Conservation (phyloP, 1,140 invertebrate genomes). For the Atta cephalotes region DNA sequence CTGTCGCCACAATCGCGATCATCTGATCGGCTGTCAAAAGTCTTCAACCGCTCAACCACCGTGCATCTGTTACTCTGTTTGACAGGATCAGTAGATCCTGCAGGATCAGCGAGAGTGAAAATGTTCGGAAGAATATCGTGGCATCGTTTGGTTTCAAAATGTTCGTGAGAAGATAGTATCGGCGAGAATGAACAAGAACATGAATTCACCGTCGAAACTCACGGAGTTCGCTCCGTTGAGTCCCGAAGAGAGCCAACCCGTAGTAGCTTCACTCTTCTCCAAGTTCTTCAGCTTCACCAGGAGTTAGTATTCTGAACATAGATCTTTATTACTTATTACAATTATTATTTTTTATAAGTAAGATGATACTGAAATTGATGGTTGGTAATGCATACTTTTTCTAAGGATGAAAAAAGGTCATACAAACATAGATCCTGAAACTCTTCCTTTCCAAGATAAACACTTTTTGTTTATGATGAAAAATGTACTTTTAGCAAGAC, state of each 20-base stretch:
- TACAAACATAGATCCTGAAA: too few species aligned
- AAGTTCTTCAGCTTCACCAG: conserved; percentile 87
- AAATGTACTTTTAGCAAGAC: too few species aligned
- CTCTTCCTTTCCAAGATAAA: too few species aligned
- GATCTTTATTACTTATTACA: neutral
- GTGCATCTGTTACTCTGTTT: neutral
- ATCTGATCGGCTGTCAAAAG: conserved; percentile 39
- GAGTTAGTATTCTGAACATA: conserved; percentile 71
- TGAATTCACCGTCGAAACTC: conserved; percentile 90
- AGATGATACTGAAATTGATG: too few species aligned
- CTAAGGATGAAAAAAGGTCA: too few species aligned
- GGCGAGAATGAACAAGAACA: conserved; percentile 88
- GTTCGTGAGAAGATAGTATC: conserved; percentile 62
- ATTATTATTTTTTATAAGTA: too few species aligned
- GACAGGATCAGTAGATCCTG: neutral
- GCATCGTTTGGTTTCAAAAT: conserved; percentile 30
- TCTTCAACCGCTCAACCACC: too few species aligned
- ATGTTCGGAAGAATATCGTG: neutral
- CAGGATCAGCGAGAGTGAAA: neutral
- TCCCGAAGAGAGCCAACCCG: conserved; percentile 88
- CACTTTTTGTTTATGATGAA: too few species aligned
- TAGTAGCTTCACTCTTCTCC: conserved; percentile 87
- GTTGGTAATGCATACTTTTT: too few species aligned
- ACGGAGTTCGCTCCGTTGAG: conserved; percentile 92
- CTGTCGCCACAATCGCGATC: conserved; percentile 16